Evolutionary conservation across 64 coral and sea anemone genomes (phyloP), one percentile per base, ranked within the genome.

Genomic region (Astreopora myriophthalma): DNA sequence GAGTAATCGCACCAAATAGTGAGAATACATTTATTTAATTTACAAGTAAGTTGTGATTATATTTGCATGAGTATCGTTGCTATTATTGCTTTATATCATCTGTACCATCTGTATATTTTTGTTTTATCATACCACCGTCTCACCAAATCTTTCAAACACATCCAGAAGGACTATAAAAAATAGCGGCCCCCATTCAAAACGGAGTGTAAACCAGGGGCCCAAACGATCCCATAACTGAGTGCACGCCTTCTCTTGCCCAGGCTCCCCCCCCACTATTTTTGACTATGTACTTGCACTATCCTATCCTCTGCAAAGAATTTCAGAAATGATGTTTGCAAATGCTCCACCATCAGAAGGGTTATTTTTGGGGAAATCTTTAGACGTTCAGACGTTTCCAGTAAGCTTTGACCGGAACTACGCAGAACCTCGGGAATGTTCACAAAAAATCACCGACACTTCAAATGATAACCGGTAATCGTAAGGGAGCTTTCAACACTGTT

Each of bases 31-130:
- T 55, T 55, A 70, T 70, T 70, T 70, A 31, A 70, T 30, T 31
- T 70, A 70, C 67, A 70, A 70, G 30, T 70, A 70, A 55, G 49
- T 55, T 70, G 27, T 70, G 67, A 70, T 33, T 70, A 70, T 70
- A 70, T 34, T 32, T 70, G 27, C 27, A 70, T 70, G 67, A 70
- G 27, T 70, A 70, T 70, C 28, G 67, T 34, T 70, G 67, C 67
- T 34, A 70, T 32, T 30, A 70, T 32, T 32, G 67, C 67, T 32
- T 70, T 70, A 70, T 70, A 70, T 70, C 67, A 70, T 32, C 67
- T 70, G 67, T 70, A 70, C 5, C 28, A 70, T 70, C 67, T 70
- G 25, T 31, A 70, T 70, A 70, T 70, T 70, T 70, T 31, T 70
- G 26, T 12, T 30, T 70, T 34, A 32, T 70, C 49, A 55, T 55